phyloP scores from a whole-genome alignment of 64 coral and sea anemone species.

The Anthopleura sola region DNA sequence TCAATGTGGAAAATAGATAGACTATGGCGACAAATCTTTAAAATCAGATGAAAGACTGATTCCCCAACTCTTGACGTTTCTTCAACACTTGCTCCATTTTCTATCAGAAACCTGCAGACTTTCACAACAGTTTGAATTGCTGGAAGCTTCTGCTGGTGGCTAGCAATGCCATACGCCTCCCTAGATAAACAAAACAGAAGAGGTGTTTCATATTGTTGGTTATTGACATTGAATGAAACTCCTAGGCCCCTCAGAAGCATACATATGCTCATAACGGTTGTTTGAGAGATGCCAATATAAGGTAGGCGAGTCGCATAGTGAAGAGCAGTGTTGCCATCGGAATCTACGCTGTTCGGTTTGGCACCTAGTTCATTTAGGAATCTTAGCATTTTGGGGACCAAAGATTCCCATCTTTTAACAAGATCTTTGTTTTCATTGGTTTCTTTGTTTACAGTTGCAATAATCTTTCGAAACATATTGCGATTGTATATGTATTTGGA shows the following conservation, averaged over 20 bases:
- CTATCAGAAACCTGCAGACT: too few relatives aligned
- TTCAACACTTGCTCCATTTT: too few relatives aligned
- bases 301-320: too few relatives aligned
- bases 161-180: neutral
- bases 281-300: too few relatives aligned
- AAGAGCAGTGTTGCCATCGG: too few relatives aligned
- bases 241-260: neutral
- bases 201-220: neutral
- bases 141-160: too few relatives aligned
- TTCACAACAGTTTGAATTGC: too few relatives aligned
- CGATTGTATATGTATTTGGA: neutral
- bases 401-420: too few relatives aligned
- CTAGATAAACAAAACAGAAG: neutral
- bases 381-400: too few relatives aligned
- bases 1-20: neutral
- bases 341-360: too few relatives aligned
- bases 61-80: neutral
- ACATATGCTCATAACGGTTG: too few relatives aligned
- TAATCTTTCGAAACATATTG: neutral
- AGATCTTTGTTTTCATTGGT: neutral
- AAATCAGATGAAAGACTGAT: conserved; percentile 2
- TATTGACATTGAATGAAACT: neutral
- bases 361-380: too few relatives aligned
- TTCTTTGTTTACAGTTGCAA: neutral
- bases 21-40: neutral